Evolutionary conservation across 2,888 invertebrate species (phyloP), one percentile per base, ranked within the genome.

Genomic region (Metalampra italica): DNA sequence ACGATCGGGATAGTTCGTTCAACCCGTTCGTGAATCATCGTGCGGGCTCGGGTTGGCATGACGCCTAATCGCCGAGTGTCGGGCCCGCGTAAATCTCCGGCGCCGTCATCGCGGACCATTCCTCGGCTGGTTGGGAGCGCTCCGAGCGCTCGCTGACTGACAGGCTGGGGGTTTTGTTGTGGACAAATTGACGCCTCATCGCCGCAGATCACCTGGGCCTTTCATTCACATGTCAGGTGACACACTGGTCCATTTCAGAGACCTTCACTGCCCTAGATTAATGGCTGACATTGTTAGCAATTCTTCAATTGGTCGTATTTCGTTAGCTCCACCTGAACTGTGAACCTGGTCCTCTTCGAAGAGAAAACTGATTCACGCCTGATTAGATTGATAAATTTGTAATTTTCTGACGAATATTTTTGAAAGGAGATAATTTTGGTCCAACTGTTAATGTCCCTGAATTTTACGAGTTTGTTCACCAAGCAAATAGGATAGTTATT

Each of bases 71-170:
- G 86, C 60, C 76, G 77, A 68, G 73, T 71, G 78, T 79, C 80
- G 79, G 71, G 69, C 71, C 69, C 75, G 76, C 77, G 83, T 85
- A 81, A 79, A 84, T 88, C 83, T 81, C 79, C 66, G 61, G 68
- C 61, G 77, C 80, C 82, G 87, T 88, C 88, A 86, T 78, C 88
- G 82, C 65, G 66, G 68, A 64, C 78, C 87, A 85, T 88, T 87
- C 87, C 76, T 80, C 77, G 75, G 78, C 75, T 78, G 80, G 78
- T 77, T 75, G 76, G 71, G 69, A 75, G 69, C 70, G 38, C n/a
- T n/a, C n/a, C 71, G 69, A 75, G 69, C 70, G 72, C 71, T 68
- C 71, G 78, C 72, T 78, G 82, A 82, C 82, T 81, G 84, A 80
- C 81, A 75, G 82, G 83, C 82, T 81, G 84, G 80, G 60, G 60